Evolutionary conservation across 2,113 vertebrate species (phyloP).

Genomic region (Tragelaphus strepsiceros): DNA sequence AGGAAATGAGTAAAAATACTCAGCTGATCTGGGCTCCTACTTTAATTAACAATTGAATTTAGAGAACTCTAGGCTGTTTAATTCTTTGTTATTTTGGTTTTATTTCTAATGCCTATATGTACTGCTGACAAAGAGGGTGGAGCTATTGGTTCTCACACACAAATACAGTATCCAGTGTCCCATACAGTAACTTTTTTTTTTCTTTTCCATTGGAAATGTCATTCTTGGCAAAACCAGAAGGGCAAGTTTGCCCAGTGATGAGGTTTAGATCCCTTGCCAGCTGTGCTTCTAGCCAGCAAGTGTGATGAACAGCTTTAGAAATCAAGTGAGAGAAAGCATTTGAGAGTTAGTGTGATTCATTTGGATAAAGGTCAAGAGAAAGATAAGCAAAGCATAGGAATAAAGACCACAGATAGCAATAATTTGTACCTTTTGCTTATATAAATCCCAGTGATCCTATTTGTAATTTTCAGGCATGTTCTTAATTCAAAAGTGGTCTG

Average conservation of each 20-base stretch:
- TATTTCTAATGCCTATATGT: conserved; percentile 64
- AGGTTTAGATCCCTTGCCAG: conserved; percentile 81
- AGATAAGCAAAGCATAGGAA: conserved; percentile 51
- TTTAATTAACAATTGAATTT: conserved; percentile 81
- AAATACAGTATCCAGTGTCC: conserved; percentile 75
- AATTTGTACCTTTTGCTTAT: conserved; percentile 21
- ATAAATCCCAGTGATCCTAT: not conserved
- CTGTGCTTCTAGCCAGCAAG: conserved; percentile 78
- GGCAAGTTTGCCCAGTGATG: conserved; percentile 79
- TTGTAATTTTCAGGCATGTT: conserved; percentile 6
- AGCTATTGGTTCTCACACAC: conserved; percentile 72
- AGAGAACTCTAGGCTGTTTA: conserved; percentile 67
- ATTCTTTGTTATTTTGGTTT: conserved; percentile 70
- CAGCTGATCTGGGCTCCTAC: conserved; percentile 83
- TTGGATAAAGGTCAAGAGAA: conserved; percentile 74
- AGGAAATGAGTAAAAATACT: conserved; percentile 73
- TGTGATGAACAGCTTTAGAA: conserved; percentile 71
- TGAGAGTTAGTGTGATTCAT: conserved; percentile 69
- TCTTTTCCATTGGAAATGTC: conserved; percentile 73
- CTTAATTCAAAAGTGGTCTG: not conserved
- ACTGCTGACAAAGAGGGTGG: conserved; percentile 76
- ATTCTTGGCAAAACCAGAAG: conserved; percentile 82
- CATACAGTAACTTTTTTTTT: conserved; percentile 57
- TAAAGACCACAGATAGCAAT: conserved; percentile 26
- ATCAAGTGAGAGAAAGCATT: conserved; percentile 59